Conservation (phyloP, 2,888 invertebrate genomes). For the Plebejus argus region DNA sequence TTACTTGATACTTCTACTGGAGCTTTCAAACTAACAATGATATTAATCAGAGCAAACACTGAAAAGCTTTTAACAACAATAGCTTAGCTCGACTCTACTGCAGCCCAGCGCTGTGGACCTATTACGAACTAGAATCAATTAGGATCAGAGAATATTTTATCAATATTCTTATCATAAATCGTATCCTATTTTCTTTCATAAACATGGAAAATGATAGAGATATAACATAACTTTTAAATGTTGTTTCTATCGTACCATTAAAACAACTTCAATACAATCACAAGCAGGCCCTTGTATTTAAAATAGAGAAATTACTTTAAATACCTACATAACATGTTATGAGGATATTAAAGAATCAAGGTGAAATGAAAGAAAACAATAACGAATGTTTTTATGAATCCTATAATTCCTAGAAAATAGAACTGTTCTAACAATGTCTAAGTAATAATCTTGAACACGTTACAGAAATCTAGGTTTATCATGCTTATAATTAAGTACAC, state of each 20-base stretch:
- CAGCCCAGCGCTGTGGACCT: neutral
- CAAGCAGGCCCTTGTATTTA: neutral
- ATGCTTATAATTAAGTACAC: neutral
- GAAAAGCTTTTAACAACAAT: conserved; percentile 11
- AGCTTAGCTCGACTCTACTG: neutral
- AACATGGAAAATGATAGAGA: no score
- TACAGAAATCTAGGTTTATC: neutral
- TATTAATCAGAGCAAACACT: conserved; percentile 13
- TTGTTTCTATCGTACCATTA: neutral
- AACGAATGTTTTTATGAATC: neutral
- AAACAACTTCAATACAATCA: neutral
- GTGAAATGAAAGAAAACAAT: neutral
- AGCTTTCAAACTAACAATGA: neutral
- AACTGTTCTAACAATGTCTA: neutral
- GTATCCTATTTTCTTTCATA: no score
- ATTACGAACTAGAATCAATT: neutral
- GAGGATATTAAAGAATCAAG: neutral
- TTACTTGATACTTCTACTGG: neutral
- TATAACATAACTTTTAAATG: no score
- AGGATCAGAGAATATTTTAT: neutral
- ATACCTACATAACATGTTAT: neutral
- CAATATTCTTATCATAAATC: no score
- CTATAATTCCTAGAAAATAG: neutral
- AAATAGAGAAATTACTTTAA: neutral
- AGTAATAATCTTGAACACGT: neutral